These are phyloP conservation scores for Valencia hispanica DNA, from an alignment of 2,797 vertebrate genomes.

Conservation along the genomic window DNA sequence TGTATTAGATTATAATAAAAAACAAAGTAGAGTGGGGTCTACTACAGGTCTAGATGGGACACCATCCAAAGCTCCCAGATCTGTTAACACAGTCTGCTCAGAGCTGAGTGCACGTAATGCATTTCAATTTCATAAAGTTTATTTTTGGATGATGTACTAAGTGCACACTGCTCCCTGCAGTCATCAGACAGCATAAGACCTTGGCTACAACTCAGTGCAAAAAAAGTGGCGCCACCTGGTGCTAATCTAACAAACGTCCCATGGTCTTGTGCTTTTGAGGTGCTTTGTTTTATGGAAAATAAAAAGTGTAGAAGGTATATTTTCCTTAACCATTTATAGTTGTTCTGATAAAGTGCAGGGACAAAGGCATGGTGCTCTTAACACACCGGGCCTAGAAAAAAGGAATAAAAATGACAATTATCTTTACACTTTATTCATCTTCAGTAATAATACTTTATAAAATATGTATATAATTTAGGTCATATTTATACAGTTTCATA, in stretches of 20 bases:
- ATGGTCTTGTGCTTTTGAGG: neutral
- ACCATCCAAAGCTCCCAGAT: conserved; percentile 11
- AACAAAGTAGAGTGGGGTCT: neutral
- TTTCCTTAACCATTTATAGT: neutral
- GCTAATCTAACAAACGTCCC: neutral
- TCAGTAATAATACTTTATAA: conserved; percentile 58
- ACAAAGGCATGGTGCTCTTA: neutral
- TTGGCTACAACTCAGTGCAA: neutral
- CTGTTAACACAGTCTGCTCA: conserved; percentile 35
- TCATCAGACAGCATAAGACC: neutral
- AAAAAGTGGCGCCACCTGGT: conserved; percentile 37
- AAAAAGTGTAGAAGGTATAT: neutral
- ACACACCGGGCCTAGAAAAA: neutral
- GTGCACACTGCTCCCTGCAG: conserved; percentile 20
- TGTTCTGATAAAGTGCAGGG: neutral
- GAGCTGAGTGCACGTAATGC: conserved; percentile 53
- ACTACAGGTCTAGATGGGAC: conserved; percentile 23
- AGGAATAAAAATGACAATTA: neutral
- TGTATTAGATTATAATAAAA: neutral
- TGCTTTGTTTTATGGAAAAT: neutral
- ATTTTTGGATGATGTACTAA: conserved; percentile 44
- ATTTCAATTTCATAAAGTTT: conserved; percentile 32
- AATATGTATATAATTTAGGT: conserved; percentile 36
- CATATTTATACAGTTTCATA: conserved; percentile 23
- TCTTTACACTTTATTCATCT: conserved; percentile 56